Conservation (phyloP, 2,113 vertebrate genomes). For the Eclectus roratus region DNA sequence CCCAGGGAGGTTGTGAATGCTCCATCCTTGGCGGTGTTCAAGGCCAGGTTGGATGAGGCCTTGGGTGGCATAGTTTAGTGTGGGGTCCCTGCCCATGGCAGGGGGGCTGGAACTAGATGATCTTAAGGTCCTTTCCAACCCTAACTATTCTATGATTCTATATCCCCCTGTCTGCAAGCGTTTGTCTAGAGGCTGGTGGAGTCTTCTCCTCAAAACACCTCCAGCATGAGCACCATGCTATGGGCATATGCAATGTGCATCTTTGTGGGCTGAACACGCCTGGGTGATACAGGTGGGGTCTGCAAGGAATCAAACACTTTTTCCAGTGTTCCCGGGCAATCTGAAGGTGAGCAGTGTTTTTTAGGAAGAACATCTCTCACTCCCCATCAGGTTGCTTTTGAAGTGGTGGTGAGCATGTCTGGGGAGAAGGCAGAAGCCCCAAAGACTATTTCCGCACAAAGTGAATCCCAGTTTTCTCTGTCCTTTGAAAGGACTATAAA, state of each 20-base stretch:
- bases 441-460: neutral
- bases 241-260: fast-evolving
- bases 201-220: neutral
- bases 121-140: no score
- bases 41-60: no score
- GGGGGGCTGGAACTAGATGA: no score
- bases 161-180: neutral
- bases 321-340: neutral
- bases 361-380: neutral
- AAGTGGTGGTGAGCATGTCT: neutral
- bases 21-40: no score
- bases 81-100: no score
- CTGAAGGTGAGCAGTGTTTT: neutral
- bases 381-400: neutral
- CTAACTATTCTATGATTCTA: no score
- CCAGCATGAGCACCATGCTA: fast-evolving
- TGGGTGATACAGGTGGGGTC: neutral
- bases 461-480: neutral
- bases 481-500: neutral
- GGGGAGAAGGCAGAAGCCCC: neutral
- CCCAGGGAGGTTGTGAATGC: no score
- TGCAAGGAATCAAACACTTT: neutral
- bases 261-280: neutral
- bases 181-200: neutral
- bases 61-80: no score